Conservation (phyloP, 2,797 vertebrate genomes). For the Falco peregrinus region DNA sequence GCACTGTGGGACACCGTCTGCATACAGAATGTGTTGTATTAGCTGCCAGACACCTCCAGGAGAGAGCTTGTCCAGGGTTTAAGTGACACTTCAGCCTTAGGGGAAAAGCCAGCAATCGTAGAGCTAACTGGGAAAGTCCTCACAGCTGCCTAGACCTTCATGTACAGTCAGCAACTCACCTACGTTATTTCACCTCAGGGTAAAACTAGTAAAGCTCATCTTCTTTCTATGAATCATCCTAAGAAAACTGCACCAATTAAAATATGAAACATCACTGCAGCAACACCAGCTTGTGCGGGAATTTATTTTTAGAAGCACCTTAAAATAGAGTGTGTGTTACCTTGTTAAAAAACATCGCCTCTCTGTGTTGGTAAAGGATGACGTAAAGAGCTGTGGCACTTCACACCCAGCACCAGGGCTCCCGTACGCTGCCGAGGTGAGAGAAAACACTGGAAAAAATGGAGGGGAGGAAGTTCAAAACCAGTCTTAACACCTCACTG, state of each 20-base stretch:
- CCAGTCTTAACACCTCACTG: not conserved
- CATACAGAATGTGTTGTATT: accelerated
- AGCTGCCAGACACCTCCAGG: not conserved
- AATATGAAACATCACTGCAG: not conserved
- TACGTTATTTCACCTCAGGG: not conserved
- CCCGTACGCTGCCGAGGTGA: not conserved
- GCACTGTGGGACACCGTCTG: not conserved
- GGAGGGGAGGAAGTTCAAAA: not conserved
- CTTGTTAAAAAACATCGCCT: not conserved
- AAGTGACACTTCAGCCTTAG: not conserved
- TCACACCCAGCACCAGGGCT: not conserved
- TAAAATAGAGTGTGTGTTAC: not conserved
- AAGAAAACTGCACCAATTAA: not conserved
- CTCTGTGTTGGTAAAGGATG: not conserved
- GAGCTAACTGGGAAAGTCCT: not conserved
- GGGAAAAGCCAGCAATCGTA: not conserved
- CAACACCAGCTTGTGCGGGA: not conserved
- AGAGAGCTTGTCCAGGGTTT: not conserved
- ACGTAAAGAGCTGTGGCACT: not conserved
- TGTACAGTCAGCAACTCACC: not conserved
- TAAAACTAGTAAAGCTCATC: not conserved
- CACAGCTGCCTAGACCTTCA: accelerated
- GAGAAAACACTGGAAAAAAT: not conserved
- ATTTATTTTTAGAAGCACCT: constrained; percentile 42
- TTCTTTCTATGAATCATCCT: constrained; percentile 48